Evolutionary conservation across 1,140 invertebrate species (phyloP), one percentile per base, ranked within the genome.

Genomic region (Galendromus occidentalis): DNA sequence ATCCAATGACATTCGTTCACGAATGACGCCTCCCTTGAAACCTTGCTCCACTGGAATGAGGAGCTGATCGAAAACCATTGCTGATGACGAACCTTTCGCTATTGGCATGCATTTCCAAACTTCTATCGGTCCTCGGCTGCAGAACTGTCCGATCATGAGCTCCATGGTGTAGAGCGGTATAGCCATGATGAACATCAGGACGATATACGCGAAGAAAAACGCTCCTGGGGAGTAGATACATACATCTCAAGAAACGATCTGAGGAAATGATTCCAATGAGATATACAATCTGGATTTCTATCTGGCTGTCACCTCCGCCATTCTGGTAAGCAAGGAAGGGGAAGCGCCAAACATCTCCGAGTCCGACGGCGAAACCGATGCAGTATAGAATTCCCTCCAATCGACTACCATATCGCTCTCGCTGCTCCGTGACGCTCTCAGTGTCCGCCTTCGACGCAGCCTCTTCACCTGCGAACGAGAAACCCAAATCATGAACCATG

Each of bases 321-420:
- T 85, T 85, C 75, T 85, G 84, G 73, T 85, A 85, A 75, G 83
- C 85, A 17, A 85, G 78, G 70, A 85, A 85, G 30, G 84, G 83
- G 74, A 85, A 86, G 72, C 84, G 75, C 84, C 84, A 86, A 1
- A 85, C 81, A 70, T 86, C 86, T 59, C 86, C 85, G 33, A 87
- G 77, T 67, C 85, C 85, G 69, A 87, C 85, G 45, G 85, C 84
- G 69, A 86, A 78, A n/a, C 85, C 85, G 28, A 87, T 80, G 65
- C 86, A 86, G n/a, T 85, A 87, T 67, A 89, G 81, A 68, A 89
- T 80, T 73, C 88, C 89, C 75, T 92, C 88, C 67, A 91, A 78
- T 78, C 89, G 89, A 69, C 82, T 86, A 47, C 79, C 82, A 88
- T 88, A 91, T 42, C 80, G 80, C 47, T 84, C 84, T 75, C 85